Evolutionary conservation across 92 coral and sea anemone genomes (phyloP), one percentile per base, ranked within the genome.

Genomic region (Siderastrea radians): DNA sequence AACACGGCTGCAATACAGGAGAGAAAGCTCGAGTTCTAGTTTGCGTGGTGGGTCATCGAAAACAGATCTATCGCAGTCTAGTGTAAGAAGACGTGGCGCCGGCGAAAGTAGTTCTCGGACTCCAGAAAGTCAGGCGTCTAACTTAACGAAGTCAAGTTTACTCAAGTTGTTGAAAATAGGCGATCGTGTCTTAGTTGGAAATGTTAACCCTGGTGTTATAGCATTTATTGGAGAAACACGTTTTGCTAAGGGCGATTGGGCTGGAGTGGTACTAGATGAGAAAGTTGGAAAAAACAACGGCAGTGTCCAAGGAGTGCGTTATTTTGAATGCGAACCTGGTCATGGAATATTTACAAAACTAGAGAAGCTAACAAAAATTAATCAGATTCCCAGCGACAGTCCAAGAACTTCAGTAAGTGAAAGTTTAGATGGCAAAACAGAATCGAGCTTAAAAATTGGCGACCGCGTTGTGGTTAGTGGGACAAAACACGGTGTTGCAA

Each of bases 221-320:
- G 98, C 96, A 17, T 98, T 93, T 87, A 84, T 98, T 50, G 99
- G 99, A 54, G 98, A 96, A 78, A 95, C 99, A 68, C 89, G 94
- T 66, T 98, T 98, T 81, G 99, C 99, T 54, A 98, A 98, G 83
- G 99, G 99, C 13, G 93, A 90, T 49, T 98, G 99, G 99, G 99
- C 98, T 74, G 99, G 99, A 7, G 93, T 98, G 4, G 91, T 83
- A 74, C 89, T 98, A 19, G 99, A 98, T 77, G 98, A 98, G 66
- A 83, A 98, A 1, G 88, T 90, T 1, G 99, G 99, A 8, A 98
- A 98, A 89, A 98, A 98, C 75, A 93, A 96, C 65, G 99, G 99
- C 3, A 88, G 96, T 17, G 99, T 98, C 49, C 98, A 95, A 51
- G 99, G 99, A n/a, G 95, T 94, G 15, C 84, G 93, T 52, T 98